A percentile compares a stretch with the other conserved stretches of the same genome.
Evolutionary conservation across 1,140 invertebrate genomes (phyloP).

Genomic region (Heliothis subflexa): DNA sequence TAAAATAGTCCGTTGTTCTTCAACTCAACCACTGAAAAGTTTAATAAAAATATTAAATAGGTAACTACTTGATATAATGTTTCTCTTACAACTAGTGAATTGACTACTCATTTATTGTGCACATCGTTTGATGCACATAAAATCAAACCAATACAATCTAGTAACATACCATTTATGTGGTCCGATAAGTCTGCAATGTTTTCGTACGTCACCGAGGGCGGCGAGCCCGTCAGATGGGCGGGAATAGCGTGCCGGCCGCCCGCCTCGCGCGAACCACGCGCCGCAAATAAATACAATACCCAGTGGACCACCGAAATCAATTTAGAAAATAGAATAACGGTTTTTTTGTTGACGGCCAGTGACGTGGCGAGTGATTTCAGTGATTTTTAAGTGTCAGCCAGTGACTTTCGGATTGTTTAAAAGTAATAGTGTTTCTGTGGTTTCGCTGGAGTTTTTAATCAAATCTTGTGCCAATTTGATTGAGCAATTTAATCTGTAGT

Average conservation of each 20-base stretch:
- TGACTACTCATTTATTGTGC: too few relatives aligned
- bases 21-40: too few relatives aligned
- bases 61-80: too few relatives aligned
- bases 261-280: slow-evolving; percentile 53
- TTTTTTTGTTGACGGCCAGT: slow-evolving; percentile 25
- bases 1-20: too few relatives aligned
- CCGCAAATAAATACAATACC: slow-evolving; percentile 23
- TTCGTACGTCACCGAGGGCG: slow-evolving; percentile 48
- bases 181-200: slow-evolving; percentile 33
- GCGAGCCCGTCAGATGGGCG: slow-evolving; percentile 71
- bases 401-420: slow-evolving; percentile 6
- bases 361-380: slow-evolving; percentile 11
- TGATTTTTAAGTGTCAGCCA: slow-evolving; percentile 1
- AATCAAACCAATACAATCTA: slow-evolving; percentile 35
- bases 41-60: too few relatives aligned
- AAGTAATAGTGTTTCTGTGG: neutral
- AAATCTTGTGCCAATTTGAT: slow-evolving; percentile 22
- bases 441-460: slow-evolving; percentile 4
- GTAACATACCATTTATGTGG: slow-evolving; percentile 25
- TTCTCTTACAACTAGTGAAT: too few relatives aligned
- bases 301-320: slow-evolving; percentile 15
- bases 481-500: neutral
- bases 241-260: slow-evolving; percentile 64
- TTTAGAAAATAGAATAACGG: slow-evolving; percentile 40
- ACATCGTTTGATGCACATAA: neutral